phyloP scores from a whole-genome alignment of 2,888 invertebrate species.

The Hecatera dysodea region DNA sequence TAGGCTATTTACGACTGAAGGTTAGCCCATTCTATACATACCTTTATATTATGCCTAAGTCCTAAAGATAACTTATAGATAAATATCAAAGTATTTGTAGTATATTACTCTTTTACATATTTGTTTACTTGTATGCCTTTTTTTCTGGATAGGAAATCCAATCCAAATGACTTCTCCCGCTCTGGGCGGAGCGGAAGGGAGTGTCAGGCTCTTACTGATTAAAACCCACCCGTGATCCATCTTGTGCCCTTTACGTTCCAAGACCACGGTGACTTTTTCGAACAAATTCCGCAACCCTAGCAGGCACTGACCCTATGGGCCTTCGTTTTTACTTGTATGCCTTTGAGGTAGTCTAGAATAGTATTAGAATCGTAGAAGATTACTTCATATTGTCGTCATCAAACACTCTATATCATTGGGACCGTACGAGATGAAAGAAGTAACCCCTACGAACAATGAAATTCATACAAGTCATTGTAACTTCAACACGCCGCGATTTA shows the following conservation, averaged over 20 bases:
- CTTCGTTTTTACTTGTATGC: neutral
- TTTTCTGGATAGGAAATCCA: no score
- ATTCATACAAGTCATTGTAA: constrained; percentile 25
- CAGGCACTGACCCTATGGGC: no score
- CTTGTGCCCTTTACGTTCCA: no score
- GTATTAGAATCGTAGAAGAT: neutral
- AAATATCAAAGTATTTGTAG: neutral
- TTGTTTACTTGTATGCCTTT: neutral
- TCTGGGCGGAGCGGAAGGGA: no score
- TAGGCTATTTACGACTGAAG: constrained; percentile 20
- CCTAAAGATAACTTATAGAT: neutral
- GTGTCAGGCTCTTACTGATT: no score
- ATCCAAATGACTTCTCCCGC: no score
- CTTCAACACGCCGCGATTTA: constrained; percentile 25
- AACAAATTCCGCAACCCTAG: no score
- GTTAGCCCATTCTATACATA: neutral
- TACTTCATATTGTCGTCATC: neutral
- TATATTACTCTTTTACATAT: neutral
- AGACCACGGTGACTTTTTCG: no score
- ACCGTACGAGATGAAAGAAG: neutral
- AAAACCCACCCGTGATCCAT: no score
- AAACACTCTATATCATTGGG: neutral
- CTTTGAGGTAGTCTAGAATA: neutral
- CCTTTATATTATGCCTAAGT: constrained; percentile 17
- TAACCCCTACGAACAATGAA: constrained; percentile 2